Evolutionary conservation across 37 sponge, comb jelly and placozoan genomes (phyloP), one percentile per base, ranked within the genome.

Genomic region (Amphimedon queenslandica): DNA sequence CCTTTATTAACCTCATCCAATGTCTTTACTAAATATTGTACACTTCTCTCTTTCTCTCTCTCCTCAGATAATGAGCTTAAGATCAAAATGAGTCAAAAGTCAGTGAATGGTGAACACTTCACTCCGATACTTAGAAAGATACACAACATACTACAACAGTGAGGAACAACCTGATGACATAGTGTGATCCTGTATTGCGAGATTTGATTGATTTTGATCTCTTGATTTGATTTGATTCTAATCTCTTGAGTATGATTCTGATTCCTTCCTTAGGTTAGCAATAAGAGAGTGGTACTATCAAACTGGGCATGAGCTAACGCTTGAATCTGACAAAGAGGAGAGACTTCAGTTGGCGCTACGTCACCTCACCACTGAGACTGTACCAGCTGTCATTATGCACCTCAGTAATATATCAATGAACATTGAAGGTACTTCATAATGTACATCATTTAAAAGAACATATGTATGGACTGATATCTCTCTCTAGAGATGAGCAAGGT

Each of bases 21-120:
- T n/a, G n/a, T n/a, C n/a, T n/a, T n/a, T n/a, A n/a, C n/a, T n/a
- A n/a, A n/a, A 47, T 47, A 13, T 47, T 13, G 13, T 47, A 47
- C n/a, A n/a, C n/a, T n/a, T n/a, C n/a, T n/a, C n/a, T 47, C 13
- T 18, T 18, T 47, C 53, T 18, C 8, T 47, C 13, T 8, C 53
- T 13, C 13, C 53, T 18, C 53, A 60, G 61, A 11, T 60, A 5
- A n/a, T 41, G 33, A 27, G 66, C 36, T 80, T 53, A 80, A 80
- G 36, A 37, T 82, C 36, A 37, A 55, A 34, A 67, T 82, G 30
- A 74, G 73, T 2, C 55, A 72, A 0, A 66, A 67, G 42, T 29
- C 42, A 2, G 25, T 60, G 2, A 82, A 55, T 68, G 82, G 82
- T 58, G 81, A 82, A 3, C 8, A 58, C 37, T 82, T 82, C 37